These are phyloP conservation scores for Saturnia japonica DNA, from an alignment of 2,888 invertebrate species.

Conservation along the genomic window DNA sequence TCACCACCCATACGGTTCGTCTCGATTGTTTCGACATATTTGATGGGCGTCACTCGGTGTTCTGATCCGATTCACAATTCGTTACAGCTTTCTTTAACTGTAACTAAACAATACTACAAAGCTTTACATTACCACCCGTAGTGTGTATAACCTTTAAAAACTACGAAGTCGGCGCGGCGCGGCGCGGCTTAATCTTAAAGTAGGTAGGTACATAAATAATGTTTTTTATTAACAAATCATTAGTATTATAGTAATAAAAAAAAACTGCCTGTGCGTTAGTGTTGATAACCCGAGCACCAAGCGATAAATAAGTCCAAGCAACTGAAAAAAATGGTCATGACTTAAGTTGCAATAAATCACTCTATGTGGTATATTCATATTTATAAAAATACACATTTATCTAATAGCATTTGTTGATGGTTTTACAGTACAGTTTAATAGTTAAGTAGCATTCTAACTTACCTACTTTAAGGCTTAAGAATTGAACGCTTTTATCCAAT, in stretches of 20 bases:
- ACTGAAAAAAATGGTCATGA: background rate
- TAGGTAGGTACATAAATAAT: no score
- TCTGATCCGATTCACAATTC: slow-evolving; percentile 76
- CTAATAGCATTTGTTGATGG: background rate
- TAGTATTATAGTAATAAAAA: no score
- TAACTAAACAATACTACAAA: slow-evolving; percentile 53
- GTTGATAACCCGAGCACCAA: background rate
- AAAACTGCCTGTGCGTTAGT: background rate
- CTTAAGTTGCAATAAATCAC: background rate
- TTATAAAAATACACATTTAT: background rate
- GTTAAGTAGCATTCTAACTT: background rate
- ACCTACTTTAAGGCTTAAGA: no score
- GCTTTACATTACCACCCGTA: slow-evolving; percentile 54
- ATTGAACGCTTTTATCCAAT: background rate
- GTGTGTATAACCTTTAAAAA: slow-evolving; percentile 30
- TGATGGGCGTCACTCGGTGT: slow-evolving; percentile 68
- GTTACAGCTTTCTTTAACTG: slow-evolving; percentile 72
- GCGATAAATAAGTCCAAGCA: background rate
- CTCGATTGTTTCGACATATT: slow-evolving; percentile 70
- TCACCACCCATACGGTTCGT: slow-evolving; percentile 56
- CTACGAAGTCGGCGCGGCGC: background rate
- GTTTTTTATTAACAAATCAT: no score
- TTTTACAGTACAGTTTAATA: background rate
- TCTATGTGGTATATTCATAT: background rate
- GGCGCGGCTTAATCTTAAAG: background rate